Base-by-base conservation (phyloP, 2,797 vertebrate genomes). In the Scyliorhinus canicula region DNA sequence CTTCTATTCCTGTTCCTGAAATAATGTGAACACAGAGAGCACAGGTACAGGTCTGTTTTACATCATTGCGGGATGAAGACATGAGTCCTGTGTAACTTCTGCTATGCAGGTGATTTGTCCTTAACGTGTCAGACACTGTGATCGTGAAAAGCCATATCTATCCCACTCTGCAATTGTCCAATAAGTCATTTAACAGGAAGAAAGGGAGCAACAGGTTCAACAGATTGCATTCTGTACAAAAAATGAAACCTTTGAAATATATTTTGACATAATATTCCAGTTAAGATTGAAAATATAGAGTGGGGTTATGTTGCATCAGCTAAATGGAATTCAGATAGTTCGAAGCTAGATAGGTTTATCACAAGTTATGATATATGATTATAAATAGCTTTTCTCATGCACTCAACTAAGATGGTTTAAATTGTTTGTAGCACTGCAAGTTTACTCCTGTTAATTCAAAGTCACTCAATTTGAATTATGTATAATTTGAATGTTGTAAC, bases 361-460 rank as follows among this genome's bases (percentile, higher is more conserved):
- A 65, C 63, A 5, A 55, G 21, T 19, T 65, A 65, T 65, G 1
- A 31, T 71, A 47, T 93, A 93, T 44, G 71, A 93, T 90, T 90
- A 90, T 69, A 93, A 93, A 52, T 93, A 12, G 12, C 44, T 93
- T 71, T 74, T 69, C 67, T 55, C 63, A 44, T 67, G 65, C 65
- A 50, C 40, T 44, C 44, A 90, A n/a, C 55, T 26, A 91, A 65
- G 63, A 40, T 65, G 19, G n/a, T 65, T 91, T 63, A 91, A 91
- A 63, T 65, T 91, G 86, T 63, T n/a, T 91, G 57, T 65, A 44
- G 4, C 52, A 60, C 12, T 91, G 60, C n/a, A 63, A 28, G 60
- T 91, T 91, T 50, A 91, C n/a, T 63, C 57, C n/a, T 88, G 52
- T 90, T 90, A 90, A 91, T 91, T 65, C 88, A 63, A 91, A 91